These are phyloP conservation scores for Hydrochoerus hydrochaeris DNA, from an alignment of 2,113 vertebrate genomes.

Conservation along the genomic window DNA sequence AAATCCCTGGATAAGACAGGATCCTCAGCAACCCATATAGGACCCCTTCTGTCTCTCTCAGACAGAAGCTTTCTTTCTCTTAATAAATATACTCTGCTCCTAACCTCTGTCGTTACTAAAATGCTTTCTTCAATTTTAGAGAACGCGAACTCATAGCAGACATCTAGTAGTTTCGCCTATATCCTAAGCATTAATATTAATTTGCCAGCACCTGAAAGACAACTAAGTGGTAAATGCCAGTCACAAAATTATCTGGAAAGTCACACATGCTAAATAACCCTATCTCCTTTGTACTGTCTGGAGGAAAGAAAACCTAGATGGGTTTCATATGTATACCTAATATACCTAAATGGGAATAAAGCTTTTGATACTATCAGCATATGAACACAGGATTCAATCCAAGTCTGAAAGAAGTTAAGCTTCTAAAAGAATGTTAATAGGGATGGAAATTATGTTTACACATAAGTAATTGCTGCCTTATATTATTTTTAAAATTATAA, in stretches of 20 bases:
- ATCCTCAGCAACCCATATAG: too few species aligned
- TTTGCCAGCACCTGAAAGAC: constrained; percentile 12
- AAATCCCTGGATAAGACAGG: too few species aligned
- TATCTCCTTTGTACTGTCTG: neutral
- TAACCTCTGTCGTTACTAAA: too few species aligned
- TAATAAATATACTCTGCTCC: too few species aligned
- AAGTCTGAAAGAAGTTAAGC: constrained; percentile 33
- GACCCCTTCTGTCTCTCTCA: too few species aligned
- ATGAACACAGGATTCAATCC: neutral
- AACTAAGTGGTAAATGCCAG: neutral
- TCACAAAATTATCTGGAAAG: constrained; percentile 42
- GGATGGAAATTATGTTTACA: constrained; percentile 4
- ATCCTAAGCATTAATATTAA: neutral
- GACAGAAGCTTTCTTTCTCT: too few species aligned
- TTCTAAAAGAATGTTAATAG: constrained; percentile 21
- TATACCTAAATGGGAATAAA: neutral
- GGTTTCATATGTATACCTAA: neutral
- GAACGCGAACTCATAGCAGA: too few species aligned
- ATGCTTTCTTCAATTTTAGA: too few species aligned
- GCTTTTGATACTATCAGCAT: neutral
- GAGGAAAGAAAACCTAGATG: neutral
- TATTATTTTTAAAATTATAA: constrained; percentile 21
- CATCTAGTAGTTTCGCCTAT: too few species aligned
- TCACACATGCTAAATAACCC: neutral
- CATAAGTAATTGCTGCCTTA: neutral